These are phyloP conservation scores for Ceraclea dissimilis DNA, from an alignment of 2,888 invertebrate genomes.

Conservation along the genomic window DNA sequence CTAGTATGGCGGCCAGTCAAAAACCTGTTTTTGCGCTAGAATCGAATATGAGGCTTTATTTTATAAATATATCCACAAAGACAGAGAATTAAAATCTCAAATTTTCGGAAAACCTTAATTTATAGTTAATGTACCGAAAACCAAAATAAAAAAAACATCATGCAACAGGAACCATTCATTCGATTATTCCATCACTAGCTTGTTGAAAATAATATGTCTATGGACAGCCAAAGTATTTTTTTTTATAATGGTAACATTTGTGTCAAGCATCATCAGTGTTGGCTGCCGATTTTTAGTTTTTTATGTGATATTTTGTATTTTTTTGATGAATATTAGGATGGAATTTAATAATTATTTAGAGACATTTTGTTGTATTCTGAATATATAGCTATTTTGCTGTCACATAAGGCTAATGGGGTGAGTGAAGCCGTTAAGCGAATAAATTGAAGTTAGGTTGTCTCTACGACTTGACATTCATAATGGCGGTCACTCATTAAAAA, in stretches of 20 bases:
- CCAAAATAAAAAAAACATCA: too few species aligned
- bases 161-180: too few species aligned
- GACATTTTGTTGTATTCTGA: conserved; percentile 26
- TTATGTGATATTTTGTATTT: conserved; percentile 26
- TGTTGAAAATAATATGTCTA: too few species aligned
- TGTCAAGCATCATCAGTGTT: conserved; percentile 21
- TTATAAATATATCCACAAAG: too few species aligned
- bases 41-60: too few species aligned
- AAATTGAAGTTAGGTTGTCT: conserved; percentile 43
- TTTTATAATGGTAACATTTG: conserved; percentile 12
- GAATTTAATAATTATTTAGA: conserved; percentile 22
- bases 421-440: conserved; percentile 47
- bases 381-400: conserved; percentile 33
- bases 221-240: too few species aligned
- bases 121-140: too few species aligned
- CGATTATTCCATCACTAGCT: too few species aligned
- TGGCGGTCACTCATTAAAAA: conserved; percentile 39
- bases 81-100: too few species aligned
- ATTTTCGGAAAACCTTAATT: too few species aligned
- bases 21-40: too few species aligned
- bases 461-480: conserved; percentile 46
- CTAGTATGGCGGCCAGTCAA: too few species aligned
- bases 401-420: conserved; percentile 35
- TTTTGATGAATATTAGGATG: conserved; percentile 26
- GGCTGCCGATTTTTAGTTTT: conserved; percentile 23